These are phyloP conservation scores for Ahaetulla prasina DNA, from an alignment of 2,113 vertebrate genomes.

Conservation along the genomic window DNA sequence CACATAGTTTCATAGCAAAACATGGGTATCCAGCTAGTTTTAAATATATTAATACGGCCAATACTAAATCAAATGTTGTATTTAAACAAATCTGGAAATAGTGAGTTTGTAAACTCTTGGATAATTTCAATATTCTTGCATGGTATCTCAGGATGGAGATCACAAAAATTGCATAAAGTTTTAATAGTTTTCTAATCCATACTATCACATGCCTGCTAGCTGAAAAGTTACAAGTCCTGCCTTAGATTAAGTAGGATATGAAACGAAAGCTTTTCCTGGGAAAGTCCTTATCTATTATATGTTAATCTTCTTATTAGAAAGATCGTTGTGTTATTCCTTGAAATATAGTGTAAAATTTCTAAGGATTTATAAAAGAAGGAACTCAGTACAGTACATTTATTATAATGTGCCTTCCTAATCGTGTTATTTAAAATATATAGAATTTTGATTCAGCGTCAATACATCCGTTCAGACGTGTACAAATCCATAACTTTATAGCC, in stretches of 20 bases:
- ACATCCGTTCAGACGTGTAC: not conserved
- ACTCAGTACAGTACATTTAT: not conserved
- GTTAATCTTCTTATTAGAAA: not conserved
- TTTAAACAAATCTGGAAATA: not conserved
- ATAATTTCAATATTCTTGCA: not conserved
- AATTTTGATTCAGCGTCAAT: not conserved
- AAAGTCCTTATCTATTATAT: not conserved
- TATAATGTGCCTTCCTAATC: slow-evolving; percentile 1
- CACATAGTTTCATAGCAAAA: no score
- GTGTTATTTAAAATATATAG: not conserved
- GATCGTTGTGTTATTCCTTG: rapidly evolving
- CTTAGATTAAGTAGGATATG: not conserved
- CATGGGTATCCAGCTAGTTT: not conserved
- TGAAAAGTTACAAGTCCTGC: not conserved
- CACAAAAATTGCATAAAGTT: not conserved
- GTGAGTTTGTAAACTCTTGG: not conserved
- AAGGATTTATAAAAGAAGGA: not conserved
- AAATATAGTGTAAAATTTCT: rapidly evolving
- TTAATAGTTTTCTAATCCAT: not conserved
- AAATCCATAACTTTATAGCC: not conserved
- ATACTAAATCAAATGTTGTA: not conserved
- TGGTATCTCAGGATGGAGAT: not conserved
- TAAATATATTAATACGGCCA: not conserved
- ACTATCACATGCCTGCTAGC: not conserved
- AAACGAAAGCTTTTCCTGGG: not conserved